Evolutionary conservation across 1,140 invertebrate genomes (phyloP).

Genomic region (Phenacoccus solenopsis): DNA sequence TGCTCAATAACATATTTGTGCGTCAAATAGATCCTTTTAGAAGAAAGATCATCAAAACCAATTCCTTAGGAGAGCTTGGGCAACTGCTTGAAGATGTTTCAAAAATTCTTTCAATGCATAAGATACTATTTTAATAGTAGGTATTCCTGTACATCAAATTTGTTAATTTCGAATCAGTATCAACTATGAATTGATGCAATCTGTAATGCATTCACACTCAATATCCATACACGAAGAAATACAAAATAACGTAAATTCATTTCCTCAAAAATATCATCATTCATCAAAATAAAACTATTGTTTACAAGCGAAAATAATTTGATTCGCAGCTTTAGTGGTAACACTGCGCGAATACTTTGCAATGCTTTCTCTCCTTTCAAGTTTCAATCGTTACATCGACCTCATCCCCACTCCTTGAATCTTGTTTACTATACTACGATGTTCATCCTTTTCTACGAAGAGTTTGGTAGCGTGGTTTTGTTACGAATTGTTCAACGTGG

Average conservation of each 20-base stretch:
- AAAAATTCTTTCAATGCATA: no score
- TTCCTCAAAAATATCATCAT: not conserved
- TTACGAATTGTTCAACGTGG: not conserved
- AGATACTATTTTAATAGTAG: no score
- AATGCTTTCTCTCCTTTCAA: not conserved
- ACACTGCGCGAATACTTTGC: not conserved
- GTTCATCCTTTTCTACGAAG: not conserved
- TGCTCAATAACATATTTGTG: no score
- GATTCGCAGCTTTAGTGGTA: not conserved
- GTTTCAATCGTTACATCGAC: conserved; percentile 1
- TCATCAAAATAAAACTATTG: not conserved
- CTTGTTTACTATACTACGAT: conserved; percentile 2
- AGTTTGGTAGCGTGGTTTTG: conserved; percentile 1
- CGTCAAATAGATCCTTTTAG: no score
- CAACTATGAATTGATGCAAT: no score
- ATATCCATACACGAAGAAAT: no score
- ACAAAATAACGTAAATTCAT: not conserved
- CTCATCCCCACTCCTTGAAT: not conserved
- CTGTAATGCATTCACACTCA: no score
- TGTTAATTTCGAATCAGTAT: no score
- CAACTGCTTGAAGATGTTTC: no score
- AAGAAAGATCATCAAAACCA: no score
- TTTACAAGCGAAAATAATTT: not conserved
- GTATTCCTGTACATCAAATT: no score
- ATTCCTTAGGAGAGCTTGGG: no score